Conservation (phyloP, 2,113 vertebrate species). For the Pelvicachromis taeniatus region DNA sequence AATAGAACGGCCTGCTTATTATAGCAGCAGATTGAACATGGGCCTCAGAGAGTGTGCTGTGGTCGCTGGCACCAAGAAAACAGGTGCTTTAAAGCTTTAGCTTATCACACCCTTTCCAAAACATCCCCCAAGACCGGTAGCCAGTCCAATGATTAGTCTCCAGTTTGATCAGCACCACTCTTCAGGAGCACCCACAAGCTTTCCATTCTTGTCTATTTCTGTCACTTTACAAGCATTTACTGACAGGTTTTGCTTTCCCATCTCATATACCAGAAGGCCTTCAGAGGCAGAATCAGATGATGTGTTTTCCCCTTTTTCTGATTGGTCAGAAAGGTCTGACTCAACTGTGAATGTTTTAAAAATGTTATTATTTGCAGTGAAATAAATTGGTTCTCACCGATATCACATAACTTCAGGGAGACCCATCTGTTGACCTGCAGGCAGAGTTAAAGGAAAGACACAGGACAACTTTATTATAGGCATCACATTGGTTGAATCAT, state of each 20-base stretch:
- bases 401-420: conserved; percentile 79
- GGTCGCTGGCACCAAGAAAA: neutral
- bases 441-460: neutral
- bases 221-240: neutral
- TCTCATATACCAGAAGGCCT: rapidly evolving
- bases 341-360: neutral
- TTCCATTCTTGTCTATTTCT: neutral
- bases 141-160: neutral
- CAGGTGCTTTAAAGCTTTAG: neutral
- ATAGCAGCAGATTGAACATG: rapidly evolving
- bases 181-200: neutral
- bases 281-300: neutral
- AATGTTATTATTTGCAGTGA: neutral
- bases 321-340: neutral
- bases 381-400: conserved; percentile 73
- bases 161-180: neutral
- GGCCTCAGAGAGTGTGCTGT: neutral
- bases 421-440: conserved; percentile 80
- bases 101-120: neutral
- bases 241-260: neutral
- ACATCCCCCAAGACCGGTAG: neutral
- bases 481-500: neutral
- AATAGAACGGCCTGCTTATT: neutral
- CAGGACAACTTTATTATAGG: neutral
- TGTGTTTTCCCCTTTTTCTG: neutral